Base-by-base conservation (phyloP, 2,888 invertebrate genomes). In the Pristionchus entomophagus region DNA sequence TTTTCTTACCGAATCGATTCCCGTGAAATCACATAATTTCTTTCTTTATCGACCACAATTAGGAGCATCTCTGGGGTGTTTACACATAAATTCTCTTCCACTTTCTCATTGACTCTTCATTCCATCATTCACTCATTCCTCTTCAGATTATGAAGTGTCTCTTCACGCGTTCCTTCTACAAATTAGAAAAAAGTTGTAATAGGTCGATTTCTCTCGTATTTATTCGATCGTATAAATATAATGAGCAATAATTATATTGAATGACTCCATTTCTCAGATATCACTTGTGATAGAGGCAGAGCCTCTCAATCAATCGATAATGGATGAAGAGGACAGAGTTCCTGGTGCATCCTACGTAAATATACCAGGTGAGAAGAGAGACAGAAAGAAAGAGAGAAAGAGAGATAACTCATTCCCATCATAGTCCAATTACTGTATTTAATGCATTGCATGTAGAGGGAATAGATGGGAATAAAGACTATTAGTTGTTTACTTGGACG, bases 281-380 rank as follows among this genome's bases (percentile, higher is more conserved):
- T 62, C 29, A n/a, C 29, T 62, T 32, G 62, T 14, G 19, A n/a
- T 32, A 17, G 32, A 32, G 32, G 32, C 22, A 32, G 14, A 32
- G 14, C 8, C 6, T 59, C 22, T 14, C 59, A 22, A 59, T 59
- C 59, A 59, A 59, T 59, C 59, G 49, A 78, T 78, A 29, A 49
- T 49, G 78, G 26, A 78, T 6, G 78, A 26, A 45, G 78, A 49
- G 49, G 78, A 78, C 17, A n/a, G 78, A 22, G 78, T 78, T 1
- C 45, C 78, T 26, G 78, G 78, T 17, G 78, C 78, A 29, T 78
- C 78, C 22, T 78, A 78, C 26, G 78, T 78, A 14, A 41, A 32
- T 49, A 78, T 78, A 12, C 78, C 45, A 49, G 49, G 78, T 78
- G 73, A 73, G 41, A 41, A 45, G 17, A n/a, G n/a, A n/a, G n/a